These are phyloP conservation scores for Ormyrus pomaceus DNA, from an alignment of 2,888 invertebrate genomes.

Conservation along the genomic window DNA sequence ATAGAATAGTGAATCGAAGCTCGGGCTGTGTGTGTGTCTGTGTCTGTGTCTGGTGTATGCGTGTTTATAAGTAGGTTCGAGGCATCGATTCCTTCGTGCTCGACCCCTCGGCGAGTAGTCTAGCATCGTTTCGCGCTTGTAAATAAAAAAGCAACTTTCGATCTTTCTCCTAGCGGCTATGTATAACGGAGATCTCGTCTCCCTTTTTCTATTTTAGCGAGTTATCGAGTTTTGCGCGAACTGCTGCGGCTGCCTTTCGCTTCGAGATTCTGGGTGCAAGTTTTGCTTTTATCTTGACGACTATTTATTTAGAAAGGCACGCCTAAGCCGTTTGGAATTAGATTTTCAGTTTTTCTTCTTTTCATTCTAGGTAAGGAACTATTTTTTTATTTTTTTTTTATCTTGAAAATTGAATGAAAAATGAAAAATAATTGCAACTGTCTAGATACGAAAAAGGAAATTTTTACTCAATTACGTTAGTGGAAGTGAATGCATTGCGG, in stretches of 20 bases:
- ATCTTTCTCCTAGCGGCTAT: slow-evolving; percentile 8
- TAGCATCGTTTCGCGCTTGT: slow-evolving; percentile 39
- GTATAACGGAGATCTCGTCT: neutral
- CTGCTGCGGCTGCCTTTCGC: neutral
- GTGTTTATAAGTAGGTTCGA: slow-evolving; percentile 44
- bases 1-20: slow-evolving; percentile 15
- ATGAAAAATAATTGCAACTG: too few relatives aligned
- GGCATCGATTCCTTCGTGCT: slow-evolving; percentile 41
- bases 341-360: too few relatives aligned
- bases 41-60: neutral
- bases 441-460: too few relatives aligned
- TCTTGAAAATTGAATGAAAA: too few relatives aligned
- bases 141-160: slow-evolving; percentile 52
- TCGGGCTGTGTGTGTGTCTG: neutral
- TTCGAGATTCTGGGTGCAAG: neutral
- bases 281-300: too few relatives aligned
- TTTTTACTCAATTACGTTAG: too few relatives aligned
- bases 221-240: neutral
- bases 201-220: neutral
- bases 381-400: too few relatives aligned
- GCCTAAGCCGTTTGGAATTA: too few relatives aligned
- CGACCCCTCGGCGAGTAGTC: neutral
- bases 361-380: too few relatives aligned
- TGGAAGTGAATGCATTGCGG: too few relatives aligned
- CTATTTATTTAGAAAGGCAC: too few relatives aligned